These are phyloP conservation scores for Heliconius cydno DNA, from an alignment of 2,888 invertebrate genomes.

Conservation along the genomic window DNA sequence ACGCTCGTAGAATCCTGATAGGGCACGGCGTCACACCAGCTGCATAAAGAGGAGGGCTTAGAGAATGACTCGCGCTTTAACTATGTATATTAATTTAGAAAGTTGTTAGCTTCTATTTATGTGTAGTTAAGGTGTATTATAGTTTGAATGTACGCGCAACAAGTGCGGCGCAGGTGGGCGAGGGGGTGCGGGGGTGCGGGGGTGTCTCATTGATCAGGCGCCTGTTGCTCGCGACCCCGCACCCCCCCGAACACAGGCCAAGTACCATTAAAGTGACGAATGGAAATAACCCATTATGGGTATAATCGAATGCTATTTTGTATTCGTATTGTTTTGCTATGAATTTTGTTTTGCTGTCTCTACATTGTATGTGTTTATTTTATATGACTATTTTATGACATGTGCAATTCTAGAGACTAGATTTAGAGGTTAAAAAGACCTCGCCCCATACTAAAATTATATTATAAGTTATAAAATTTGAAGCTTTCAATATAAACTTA, in stretches of 20 bases:
- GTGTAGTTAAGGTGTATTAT: constrained; percentile 33
- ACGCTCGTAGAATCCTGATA: constrained; percentile 37
- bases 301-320: constrained; percentile 34
- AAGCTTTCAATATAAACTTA: neutral
- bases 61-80: constrained; percentile 28
- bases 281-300: constrained; percentile 48
- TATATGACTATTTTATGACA: neutral
- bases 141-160: constrained; percentile 67
- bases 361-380: neutral
- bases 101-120: constrained; percentile 34
- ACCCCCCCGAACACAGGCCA: constrained; percentile 49
- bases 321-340: constrained; percentile 3
- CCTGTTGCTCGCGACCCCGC: constrained; percentile 71
- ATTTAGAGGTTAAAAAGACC: neutral
- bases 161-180: constrained; percentile 76
- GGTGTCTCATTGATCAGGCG: constrained; percentile 76
- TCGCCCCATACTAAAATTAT: neutral
- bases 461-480: too few relatives aligned
- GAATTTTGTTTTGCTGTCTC: neutral
- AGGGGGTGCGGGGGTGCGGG: constrained; percentile 53
- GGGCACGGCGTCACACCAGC: constrained; percentile 37
- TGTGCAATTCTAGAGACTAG: too few relatives aligned
- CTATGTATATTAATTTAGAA: constrained; percentile 37
- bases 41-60: constrained; percentile 40
- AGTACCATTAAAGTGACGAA: constrained; percentile 65